Evolutionary conservation across 2,113 vertebrate genomes (phyloP).

Genomic region (Diglossa brunneiventris): DNA sequence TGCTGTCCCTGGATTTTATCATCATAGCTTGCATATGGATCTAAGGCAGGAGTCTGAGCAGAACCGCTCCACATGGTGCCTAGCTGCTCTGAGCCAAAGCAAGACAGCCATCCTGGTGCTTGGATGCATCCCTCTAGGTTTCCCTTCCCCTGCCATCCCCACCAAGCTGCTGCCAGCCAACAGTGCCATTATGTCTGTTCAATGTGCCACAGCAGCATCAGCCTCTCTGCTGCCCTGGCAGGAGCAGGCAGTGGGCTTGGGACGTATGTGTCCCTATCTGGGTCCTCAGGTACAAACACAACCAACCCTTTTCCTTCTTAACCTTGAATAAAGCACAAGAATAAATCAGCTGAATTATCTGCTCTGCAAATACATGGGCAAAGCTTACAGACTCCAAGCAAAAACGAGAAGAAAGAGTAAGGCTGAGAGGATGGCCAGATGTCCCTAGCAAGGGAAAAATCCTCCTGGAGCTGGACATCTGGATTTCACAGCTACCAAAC

Average conservation of each 20-base stretch:
- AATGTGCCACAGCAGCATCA: neutral
- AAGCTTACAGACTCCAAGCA: neutral
- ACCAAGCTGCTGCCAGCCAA: neutral
- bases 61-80: neutral
- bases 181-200: neutral
- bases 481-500: constrained; percentile 57
- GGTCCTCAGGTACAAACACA: neutral
- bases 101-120: neutral
- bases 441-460: constrained; percentile 45
- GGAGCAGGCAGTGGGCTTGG: neutral
- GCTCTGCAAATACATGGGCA: neutral
- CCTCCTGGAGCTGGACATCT: constrained; percentile 55
- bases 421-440: constrained; percentile 20
- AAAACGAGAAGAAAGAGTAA: neutral
- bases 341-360: neutral
- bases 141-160: neutral
- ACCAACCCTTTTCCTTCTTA: neutral
- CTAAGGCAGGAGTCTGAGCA: neutral
- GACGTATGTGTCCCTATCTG: neutral
- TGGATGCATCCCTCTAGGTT: neutral
- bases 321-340: neutral
- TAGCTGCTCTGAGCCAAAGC: neutral
- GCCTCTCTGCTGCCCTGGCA: neutral
- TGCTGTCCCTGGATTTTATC: neutral
- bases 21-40: neutral